Evolutionary conservation across 1,140 invertebrate species (phyloP).

Genomic region (Drosophila sproati): DNA sequence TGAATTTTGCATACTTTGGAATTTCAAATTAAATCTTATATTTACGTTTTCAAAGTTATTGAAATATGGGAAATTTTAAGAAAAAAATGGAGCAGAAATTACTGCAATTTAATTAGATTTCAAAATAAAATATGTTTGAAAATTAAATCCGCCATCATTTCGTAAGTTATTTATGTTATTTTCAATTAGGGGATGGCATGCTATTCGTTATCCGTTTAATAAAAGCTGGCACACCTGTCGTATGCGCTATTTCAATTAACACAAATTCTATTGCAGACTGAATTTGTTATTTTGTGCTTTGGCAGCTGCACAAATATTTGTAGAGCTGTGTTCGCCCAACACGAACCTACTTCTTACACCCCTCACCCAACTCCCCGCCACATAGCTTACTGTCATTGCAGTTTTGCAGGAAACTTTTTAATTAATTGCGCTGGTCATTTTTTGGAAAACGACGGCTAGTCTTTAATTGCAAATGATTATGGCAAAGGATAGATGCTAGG

Average conservation of each 20-base stretch:
- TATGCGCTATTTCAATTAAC: conserved; percentile 55
- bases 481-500: not conserved
- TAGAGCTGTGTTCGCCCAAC: conserved; percentile 38
- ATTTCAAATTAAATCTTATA: no score
- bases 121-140: no score
- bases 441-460: conserved; percentile 36
- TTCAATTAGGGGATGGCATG: not conserved
- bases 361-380: not conserved
- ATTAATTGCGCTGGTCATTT: conserved; percentile 72
- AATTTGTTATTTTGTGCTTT: conserved; percentile 9
- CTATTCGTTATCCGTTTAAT: not conserved
- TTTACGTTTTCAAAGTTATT: no score
- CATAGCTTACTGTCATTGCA: conserved; percentile 19
- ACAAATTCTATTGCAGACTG: conserved; percentile 1
- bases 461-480: conserved; percentile 59
- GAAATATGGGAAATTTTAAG: no score
- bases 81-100: no score
- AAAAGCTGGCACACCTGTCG: conserved; percentile 32
- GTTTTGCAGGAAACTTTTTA: conserved; percentile 67
- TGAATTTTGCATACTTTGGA: no score
- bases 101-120: no score
- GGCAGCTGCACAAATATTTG: conserved; percentile 55
- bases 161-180: no score
- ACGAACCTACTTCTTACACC: not conserved
- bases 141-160: no score